Conservation (phyloP, 2,113 vertebrate species). For the Cygnus buccinator region DNA sequence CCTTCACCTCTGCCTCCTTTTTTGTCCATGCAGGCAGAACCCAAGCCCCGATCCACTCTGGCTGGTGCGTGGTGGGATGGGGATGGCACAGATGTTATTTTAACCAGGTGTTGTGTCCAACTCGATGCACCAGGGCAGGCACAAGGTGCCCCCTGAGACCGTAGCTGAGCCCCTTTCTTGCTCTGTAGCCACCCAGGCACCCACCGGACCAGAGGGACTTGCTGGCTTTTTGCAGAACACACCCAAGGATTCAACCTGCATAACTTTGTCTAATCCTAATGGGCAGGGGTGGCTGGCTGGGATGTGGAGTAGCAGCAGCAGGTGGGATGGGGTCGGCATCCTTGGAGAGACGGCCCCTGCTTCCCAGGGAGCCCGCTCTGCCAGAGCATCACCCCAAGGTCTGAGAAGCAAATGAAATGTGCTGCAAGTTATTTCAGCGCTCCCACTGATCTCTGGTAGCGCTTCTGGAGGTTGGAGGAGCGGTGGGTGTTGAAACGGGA, state of each 20-base stretch:
- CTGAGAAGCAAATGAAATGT: neutral
- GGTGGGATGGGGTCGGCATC: too few relatives aligned
- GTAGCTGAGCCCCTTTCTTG: neutral
- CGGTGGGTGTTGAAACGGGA: accelerated
- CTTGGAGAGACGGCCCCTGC: neutral
- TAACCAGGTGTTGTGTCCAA: neutral
- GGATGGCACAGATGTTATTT: neutral
- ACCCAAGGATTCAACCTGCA: neutral
- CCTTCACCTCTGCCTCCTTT: neutral
- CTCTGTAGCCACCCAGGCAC: neutral
- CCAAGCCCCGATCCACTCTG: neutral
- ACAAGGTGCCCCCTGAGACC: too few relatives aligned
- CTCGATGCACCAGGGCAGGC: too few relatives aligned
- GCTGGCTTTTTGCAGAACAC: neutral
- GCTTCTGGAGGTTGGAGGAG: neutral
- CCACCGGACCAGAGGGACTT: neutral
- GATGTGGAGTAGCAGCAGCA: neutral
- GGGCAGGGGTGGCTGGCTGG: neutral
- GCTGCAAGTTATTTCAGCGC: neutral
- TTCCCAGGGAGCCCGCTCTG: accelerated
- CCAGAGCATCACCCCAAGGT: neutral
- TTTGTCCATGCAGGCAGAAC: neutral
- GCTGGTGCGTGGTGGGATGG: accelerated
- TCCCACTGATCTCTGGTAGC: neutral
- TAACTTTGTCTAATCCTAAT: neutral